Conservation (phyloP, 2,888 invertebrate species). For the Dryadula phaetusa region DNA sequence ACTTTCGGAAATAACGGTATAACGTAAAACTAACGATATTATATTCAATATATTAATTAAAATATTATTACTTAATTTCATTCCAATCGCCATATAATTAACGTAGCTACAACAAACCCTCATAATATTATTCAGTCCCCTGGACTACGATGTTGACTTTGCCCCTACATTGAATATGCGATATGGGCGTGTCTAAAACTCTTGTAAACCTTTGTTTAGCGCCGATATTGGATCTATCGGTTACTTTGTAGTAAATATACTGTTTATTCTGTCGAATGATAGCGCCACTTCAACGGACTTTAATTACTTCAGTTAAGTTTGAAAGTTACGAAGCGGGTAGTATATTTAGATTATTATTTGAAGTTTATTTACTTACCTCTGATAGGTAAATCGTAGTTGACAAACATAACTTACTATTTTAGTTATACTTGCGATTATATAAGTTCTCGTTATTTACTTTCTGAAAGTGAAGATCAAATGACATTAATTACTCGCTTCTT, state of each 20-base stretch:
- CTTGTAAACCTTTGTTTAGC: slow-evolving; percentile 82
- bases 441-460: not conserved
- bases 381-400: not conserved
- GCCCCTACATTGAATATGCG: slow-evolving; percentile 77
- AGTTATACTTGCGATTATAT: not conserved
- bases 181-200: slow-evolving; percentile 77
- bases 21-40: too few species aligned
- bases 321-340: slow-evolving; percentile 4
- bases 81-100: not conserved
- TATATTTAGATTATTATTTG: slow-evolving; percentile 28
- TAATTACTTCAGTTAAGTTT: slow-evolving; percentile 39
- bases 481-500: not conserved
- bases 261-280: slow-evolving; percentile 35
- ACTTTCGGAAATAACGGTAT: too few species aligned
- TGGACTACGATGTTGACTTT: slow-evolving; percentile 57
- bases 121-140: not conserved
- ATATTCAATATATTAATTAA: too few species aligned
- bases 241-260: slow-evolving; percentile 69
- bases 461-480: not conserved
- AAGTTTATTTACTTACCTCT: slow-evolving; percentile 10
- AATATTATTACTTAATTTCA: not conserved
- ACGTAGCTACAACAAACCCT: not conserved
- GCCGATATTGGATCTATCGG: slow-evolving; percentile 78
- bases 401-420: not conserved
- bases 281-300: slow-evolving; percentile 43